Evolutionary conservation across 2,797 vertebrate species (phyloP).

Genomic region (Psittacula echo): DNA sequence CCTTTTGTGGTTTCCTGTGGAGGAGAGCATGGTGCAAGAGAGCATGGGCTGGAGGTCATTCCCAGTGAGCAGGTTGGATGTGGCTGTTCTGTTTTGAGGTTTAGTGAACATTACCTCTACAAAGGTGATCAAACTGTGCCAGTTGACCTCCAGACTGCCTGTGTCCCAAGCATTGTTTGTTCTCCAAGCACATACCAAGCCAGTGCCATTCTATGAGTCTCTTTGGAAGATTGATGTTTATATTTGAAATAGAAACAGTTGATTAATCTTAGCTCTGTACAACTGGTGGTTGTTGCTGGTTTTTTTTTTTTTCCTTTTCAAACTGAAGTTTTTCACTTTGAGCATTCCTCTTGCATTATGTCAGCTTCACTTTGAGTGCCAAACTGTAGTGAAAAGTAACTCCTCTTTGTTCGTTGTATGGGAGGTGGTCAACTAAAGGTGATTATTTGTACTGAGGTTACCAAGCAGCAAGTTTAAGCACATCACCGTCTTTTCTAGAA

Average conservation of each 20-base stretch:
- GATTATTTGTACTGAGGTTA: neutral
- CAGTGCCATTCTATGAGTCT: neutral
- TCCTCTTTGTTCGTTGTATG: neutral
- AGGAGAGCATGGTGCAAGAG: neutral
- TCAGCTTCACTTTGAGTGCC: neutral
- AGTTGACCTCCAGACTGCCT: neutral
- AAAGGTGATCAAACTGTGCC: neutral
- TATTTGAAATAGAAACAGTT: neutral
- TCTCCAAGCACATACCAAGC: neutral
- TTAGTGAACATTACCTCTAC: neutral
- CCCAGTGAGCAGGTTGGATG: neutral
- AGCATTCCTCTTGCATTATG: neutral
- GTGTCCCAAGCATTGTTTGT: fast-evolving
- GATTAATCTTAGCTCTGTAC: neutral
- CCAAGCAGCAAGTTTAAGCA: neutral
- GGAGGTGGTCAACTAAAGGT: neutral
- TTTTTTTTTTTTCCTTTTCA: neutral
- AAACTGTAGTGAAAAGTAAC: neutral
- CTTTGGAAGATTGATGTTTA: neutral
- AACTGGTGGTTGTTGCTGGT: neutral
- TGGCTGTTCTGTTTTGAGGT: neutral
- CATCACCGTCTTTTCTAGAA: neutral
- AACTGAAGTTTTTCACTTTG: constrained; percentile 13
- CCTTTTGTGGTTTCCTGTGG: neutral
- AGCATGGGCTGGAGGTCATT: neutral